Base-by-base conservation (phyloP, 2,888 invertebrate species). In the Hemistola chrysoprasaria region DNA sequence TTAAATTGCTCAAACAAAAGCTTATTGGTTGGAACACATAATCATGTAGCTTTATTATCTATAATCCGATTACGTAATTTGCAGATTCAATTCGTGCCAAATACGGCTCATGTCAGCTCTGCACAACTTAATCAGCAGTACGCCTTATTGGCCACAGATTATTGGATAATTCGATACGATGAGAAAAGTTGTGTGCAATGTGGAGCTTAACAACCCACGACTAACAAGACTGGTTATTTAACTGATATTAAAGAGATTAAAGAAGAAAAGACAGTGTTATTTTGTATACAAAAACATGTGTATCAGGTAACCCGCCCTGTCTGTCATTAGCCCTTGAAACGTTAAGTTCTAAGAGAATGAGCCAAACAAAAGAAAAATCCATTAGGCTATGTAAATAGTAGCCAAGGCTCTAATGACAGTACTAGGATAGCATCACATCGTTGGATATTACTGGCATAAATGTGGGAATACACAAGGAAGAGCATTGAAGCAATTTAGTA, bases 401-500 rank as follows among this genome's bases (percentile, higher is more conserved):
- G 47, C 22, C 27, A 40, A 30, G 32, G 25, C 25, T 41, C 33
- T 45, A 49, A 50, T 47, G 49, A 28, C 20, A 9, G 45, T 45
- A 42, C 40, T 42, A 55, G 47, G 50, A 44, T 44, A 49, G 38
- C 47, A 50, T 50, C 44, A 45, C 36, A 41, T 23, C 22, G 38
- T 37, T 43, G 39, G 45, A 48, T 47, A 52, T 51, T 50, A 53
- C 49, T 39, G 43, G 39, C 45, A 46, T 48, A 40, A 41, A 56
- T 51, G 53, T 55, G 64, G 64, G 57, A 58, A 54, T 40, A 33
- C 40, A 23, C 39, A 16, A 66, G 64, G 65, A 70, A 67, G 54
- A 58, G 34, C 60, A 55, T 50, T 66, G 53, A 48, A 50, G 56
- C 62, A 66, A 66, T 69, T 65, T 57, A 63, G 33, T 46, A 61